These are phyloP conservation scores for Caenorhabditis inopinata DNA, from an alignment of 1,140 invertebrate species.

Conservation along the genomic window DNA sequence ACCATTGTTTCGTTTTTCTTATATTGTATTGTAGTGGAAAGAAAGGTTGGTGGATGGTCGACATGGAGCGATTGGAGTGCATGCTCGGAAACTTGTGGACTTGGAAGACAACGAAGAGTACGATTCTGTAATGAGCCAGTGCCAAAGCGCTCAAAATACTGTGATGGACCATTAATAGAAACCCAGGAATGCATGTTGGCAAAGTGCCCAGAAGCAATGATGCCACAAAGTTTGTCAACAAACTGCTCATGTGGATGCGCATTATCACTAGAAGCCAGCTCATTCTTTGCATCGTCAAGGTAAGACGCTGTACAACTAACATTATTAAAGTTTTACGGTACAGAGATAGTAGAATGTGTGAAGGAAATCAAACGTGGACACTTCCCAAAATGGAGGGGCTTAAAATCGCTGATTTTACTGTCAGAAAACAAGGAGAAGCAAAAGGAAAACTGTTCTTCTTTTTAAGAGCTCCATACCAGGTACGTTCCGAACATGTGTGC, in stretches of 20 bases:
- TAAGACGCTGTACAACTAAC: too few relatives aligned
- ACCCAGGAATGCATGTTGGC: slow-evolving; percentile 20
- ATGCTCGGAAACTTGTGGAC: slow-evolving; percentile 35
- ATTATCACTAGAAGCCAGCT: not conserved
- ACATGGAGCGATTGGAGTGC: slow-evolving; percentile 38
- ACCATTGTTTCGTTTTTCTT: not conserved
- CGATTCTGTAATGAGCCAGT: slow-evolving; percentile 35
- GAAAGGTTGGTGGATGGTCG: slow-evolving; percentile 35
- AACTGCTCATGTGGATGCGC: slow-evolving; percentile 40
- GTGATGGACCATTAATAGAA: slow-evolving; percentile 23
- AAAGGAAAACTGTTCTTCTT: slow-evolving; percentile 43
- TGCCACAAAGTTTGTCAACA: slow-evolving; percentile 16
- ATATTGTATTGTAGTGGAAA: too few relatives aligned
- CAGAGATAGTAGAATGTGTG: slow-evolving; percentile 19
- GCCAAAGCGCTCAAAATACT: slow-evolving; percentile 29
- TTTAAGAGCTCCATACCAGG: slow-evolving; percentile 37
- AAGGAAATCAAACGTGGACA: slow-evolving; percentile 39
- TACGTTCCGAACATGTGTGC: not conserved
- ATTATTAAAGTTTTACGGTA: too few relatives aligned
- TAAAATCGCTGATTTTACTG: slow-evolving; percentile 25
- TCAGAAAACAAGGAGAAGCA: slow-evolving; percentile 26
- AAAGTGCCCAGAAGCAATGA: slow-evolving; percentile 30
- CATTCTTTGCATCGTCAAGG: slow-evolving; percentile 39
- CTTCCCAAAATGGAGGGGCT: not conserved
- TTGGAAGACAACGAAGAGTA: slow-evolving; percentile 30